A percentile compares a stretch with the other conserved stretches of the same genome.
phyloP scores from a whole-genome alignment of 2,888 invertebrate species.

The Dorcus hopei region DNA sequence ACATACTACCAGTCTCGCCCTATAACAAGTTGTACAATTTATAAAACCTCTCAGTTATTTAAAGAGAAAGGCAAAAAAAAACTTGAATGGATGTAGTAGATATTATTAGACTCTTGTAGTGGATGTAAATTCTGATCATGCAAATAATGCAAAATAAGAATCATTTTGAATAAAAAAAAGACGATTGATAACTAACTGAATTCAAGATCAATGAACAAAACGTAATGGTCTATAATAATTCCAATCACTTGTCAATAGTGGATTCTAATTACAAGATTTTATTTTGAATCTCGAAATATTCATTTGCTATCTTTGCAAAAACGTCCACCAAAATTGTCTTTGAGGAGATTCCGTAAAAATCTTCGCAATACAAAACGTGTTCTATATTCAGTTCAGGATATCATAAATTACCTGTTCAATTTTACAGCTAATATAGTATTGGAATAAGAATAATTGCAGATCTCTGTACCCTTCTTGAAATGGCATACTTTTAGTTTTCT shows the following conservation, averaged over 20 bases:
- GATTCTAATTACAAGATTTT: too few relatives aligned
- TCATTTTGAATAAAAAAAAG: too few relatives aligned
- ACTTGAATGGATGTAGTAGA: neutral
- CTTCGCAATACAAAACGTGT: neutral
- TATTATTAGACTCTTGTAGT: neutral
- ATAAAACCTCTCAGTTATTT: neutral
- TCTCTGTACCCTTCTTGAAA: constrained; percentile 96
- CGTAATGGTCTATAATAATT: too few relatives aligned
- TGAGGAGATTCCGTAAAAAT: neutral
- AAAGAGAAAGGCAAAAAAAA: neutral
- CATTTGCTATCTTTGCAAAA: too few relatives aligned
- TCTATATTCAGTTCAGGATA: too few relatives aligned
- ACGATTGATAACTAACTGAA: too few relatives aligned
- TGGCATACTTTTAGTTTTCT: constrained; percentile 93
- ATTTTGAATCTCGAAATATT: too few relatives aligned
- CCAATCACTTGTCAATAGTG: too few relatives aligned
- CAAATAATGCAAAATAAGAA: neutral
- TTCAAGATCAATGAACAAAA: too few relatives aligned
- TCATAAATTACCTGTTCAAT: constrained; percentile 72
- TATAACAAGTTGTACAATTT: constrained; percentile 20
- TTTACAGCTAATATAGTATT: constrained; percentile 95
- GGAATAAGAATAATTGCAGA: constrained; percentile 92
- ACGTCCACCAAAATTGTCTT: too few relatives aligned
- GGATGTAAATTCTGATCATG: neutral
- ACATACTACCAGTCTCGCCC: constrained; percentile 84